Evolutionary conservation across 2,888 invertebrate species (phyloP).

Genomic region (Ophonus ardosiacus): DNA sequence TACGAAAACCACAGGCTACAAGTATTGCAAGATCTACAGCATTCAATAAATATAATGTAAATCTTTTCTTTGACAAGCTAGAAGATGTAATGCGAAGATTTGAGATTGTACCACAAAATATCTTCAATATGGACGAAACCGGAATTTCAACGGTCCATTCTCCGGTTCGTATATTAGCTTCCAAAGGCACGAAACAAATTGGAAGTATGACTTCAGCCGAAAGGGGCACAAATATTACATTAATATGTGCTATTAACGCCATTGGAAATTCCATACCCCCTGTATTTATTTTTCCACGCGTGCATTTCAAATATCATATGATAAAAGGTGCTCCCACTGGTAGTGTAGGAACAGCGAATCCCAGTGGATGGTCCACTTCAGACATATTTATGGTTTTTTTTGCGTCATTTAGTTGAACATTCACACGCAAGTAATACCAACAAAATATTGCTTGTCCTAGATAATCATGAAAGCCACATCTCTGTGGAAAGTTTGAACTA

Average conservation of each 20-base stretch:
- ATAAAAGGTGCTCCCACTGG: conserved; percentile 8
- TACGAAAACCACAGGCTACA: conserved; percentile 66
- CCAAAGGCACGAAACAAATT: background rate
- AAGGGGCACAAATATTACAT: background rate
- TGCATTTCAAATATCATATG: conserved; percentile 6
- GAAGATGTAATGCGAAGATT: background rate
- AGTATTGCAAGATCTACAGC: conserved; percentile 64
- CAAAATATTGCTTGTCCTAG: conserved; percentile 25
- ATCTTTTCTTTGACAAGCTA: background rate
- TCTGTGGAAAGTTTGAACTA: conserved; percentile 35
- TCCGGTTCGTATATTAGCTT: background rate
- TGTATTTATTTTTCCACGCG: conserved; percentile 2
- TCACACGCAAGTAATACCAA: conserved; percentile 1
- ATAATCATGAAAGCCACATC: conserved; percentile 61
- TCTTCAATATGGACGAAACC: conserved; percentile 1
- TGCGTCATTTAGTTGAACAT: conserved; percentile 4
- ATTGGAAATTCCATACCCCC: conserved; percentile 11
- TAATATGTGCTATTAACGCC: conserved; percentile 12
- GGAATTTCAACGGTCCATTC: conserved; percentile 1
- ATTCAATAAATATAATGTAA: conserved; percentile 56
- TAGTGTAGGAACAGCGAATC: conserved; percentile 11
- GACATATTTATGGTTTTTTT: conserved; percentile 7
- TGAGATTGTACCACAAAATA: background rate
- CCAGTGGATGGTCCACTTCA: conserved; percentile 6
- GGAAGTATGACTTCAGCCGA: conserved; percentile 9